Evolutionary conservation across 2,888 invertebrate species (phyloP), one percentile per base, ranked within the genome.

Genomic region (Lycocerus yunnanus): DNA sequence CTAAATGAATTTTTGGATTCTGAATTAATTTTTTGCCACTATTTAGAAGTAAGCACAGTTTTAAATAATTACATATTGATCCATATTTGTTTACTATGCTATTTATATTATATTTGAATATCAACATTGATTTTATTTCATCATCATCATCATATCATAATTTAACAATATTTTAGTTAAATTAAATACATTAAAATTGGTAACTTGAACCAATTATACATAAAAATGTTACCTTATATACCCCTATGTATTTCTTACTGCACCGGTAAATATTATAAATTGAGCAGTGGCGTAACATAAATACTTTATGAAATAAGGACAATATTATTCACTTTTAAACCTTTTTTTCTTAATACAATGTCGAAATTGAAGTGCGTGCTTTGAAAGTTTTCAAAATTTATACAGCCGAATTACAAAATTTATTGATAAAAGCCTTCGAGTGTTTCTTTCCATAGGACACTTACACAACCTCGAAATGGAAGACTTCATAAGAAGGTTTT

Each of bases 391-490:
- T n/a, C n/a, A n/a, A n/a, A n/a, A n/a, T n/a, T n/a, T n/a, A n/a
- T n/a, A n/a, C n/a, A n/a, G n/a, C n/a, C n/a, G n/a, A n/a, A n/a
- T n/a, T n/a, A n/a, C n/a, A n/a, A 21, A 9, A 21, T 21, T 1
- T 24, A 11, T 27, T 27, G 13, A 3, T 13, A n/a, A 43, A 43
- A 43, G 43, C n/a, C n/a, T n/a, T 43, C 43, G 43, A 43, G 43
- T 43, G 43, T 43, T 43, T 43, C 43, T 43, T 43, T 43, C 43
- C 43, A 43, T n/a, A 43, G 27, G 13, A 27, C n/a, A 27, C n/a
- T n/a, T n/a, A n/a, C 27, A 13, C 13, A 24, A 70, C 75, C 79
- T 15, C 77, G 14, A 14, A 27, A 68, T 66, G 24, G 67, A 67
- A 5, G 67, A 72, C 59, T 72, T 72, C 43, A 16, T 72, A 14